A percentile compares a stretch with the other conserved stretches of the same genome.
phyloP scores from a whole-genome alignment of 2,888 invertebrate genomes.

The Yponomeuta evonymella region DNA sequence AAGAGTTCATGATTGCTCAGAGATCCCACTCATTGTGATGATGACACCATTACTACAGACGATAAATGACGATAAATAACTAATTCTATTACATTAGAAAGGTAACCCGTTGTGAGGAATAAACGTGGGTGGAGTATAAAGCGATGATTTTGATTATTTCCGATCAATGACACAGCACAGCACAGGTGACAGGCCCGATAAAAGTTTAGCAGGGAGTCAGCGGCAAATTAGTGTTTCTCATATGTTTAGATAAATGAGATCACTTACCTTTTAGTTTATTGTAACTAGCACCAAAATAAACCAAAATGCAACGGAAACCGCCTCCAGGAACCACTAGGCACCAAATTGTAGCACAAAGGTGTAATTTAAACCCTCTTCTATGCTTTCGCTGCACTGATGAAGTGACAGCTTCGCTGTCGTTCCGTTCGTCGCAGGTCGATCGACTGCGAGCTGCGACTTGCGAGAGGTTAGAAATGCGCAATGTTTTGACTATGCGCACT shows the following conservation, averaged over 20 bases:
- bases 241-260: neutral
- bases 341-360: conserved; percentile 63
- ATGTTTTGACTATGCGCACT: conserved; percentile 75
- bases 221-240: neutral
- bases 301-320: conserved; percentile 50
- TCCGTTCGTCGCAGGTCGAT: conserved; percentile 43
- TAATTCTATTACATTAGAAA: no score
- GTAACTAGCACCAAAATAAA: conserved; percentile 47
- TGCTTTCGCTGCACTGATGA: conserved; percentile 20
- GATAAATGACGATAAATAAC: no score
- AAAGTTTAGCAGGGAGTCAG: neutral
- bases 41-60: no score
- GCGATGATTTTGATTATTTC: neutral
- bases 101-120: no score
- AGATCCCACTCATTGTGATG: no score
- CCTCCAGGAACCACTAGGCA: conserved; percentile 62
- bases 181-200: neutral
- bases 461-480: conserved; percentile 68
- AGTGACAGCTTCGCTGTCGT: conserved; percentile 42
- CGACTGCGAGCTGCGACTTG: conserved; percentile 34
- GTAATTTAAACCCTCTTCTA: conserved; percentile 38
- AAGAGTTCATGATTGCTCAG: no score
- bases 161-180: neutral
- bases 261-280: conserved; percentile 56
- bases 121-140: neutral